phyloP scores from a whole-genome alignment of 2,113 vertebrate genomes.

The Guaruba guarouba region DNA sequence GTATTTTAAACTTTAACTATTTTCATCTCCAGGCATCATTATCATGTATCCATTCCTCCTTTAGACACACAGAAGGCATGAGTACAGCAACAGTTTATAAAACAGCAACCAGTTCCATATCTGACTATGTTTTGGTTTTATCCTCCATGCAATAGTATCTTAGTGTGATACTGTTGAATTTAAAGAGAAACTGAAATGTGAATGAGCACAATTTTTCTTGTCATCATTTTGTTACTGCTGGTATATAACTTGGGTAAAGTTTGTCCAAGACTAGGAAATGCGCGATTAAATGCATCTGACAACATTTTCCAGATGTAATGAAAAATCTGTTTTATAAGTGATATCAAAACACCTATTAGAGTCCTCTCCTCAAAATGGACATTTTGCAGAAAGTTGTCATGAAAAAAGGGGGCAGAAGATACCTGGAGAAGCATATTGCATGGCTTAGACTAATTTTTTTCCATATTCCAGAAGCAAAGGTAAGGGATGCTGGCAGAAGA shows the following conservation, averaged over 20 bases:
- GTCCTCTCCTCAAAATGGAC: neutral
- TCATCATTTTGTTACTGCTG: neutral
- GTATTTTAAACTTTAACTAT: neutral
- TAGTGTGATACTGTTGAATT: neutral
- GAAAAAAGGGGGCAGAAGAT: neutral
- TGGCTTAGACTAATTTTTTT: neutral
- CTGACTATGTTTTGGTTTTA: neutral
- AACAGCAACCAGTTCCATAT: neutral
- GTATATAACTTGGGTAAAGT: neutral
- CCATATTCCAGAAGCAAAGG: neutral
- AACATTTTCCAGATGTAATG: neutral
- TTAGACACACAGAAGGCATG: neutral
- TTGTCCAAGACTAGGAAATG: neutral
- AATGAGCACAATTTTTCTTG: neutral
- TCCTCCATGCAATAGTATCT: neutral
- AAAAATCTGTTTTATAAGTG: neutral
- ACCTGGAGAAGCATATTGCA: neutral
- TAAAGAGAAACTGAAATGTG: neutral
- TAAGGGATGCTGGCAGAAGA: neutral
- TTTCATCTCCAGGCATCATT: neutral
- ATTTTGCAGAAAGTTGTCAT: neutral
- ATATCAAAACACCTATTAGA: neutral
- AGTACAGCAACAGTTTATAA: neutral
- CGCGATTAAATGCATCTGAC: neutral
- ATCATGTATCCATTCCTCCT: neutral